These are phyloP conservation scores for Pseudopipra pipra DNA, from an alignment of 2,113 vertebrate species.

Conservation along the genomic window DNA sequence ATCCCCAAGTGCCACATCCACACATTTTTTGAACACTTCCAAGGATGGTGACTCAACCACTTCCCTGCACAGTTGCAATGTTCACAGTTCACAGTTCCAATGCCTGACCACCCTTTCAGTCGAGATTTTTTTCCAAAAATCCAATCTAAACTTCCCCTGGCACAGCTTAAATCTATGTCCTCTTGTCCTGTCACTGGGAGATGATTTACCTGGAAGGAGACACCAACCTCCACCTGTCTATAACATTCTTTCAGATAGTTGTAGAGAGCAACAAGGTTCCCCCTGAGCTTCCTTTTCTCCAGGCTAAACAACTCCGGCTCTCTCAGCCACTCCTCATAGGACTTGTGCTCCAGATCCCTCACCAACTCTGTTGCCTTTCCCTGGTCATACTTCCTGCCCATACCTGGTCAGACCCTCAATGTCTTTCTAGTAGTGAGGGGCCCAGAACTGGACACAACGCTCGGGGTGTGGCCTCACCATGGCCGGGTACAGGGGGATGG, in stretches of 20 bases:
- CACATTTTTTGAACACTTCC: background rate
- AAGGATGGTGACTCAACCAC: no score
- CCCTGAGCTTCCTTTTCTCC: background rate
- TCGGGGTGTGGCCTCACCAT: background rate
- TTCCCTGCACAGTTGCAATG: background rate
- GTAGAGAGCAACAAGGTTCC: rapidly evolving
- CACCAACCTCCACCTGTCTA: no score
- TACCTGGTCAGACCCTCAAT: background rate
- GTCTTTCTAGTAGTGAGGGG: no score
- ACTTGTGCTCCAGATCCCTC: background rate
- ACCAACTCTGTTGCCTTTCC: background rate
- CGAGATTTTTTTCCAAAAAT: background rate
- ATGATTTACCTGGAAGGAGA: background rate
- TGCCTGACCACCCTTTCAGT: background rate
- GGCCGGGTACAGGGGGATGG: rapidly evolving
- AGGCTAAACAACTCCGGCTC: background rate
- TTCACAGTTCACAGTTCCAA: background rate
- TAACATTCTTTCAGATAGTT: background rate
- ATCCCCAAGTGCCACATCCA: background rate
- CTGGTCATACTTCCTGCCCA: background rate
- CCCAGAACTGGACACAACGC: background rate
- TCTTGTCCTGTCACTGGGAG: background rate
- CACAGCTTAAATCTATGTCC: background rate
- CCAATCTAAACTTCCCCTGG: background rate
- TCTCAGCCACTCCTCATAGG: background rate